These are phyloP conservation scores for Paramormyrops hopkinsi DNA, from an alignment of 2,797 vertebrate genomes.

Conservation along the genomic window DNA sequence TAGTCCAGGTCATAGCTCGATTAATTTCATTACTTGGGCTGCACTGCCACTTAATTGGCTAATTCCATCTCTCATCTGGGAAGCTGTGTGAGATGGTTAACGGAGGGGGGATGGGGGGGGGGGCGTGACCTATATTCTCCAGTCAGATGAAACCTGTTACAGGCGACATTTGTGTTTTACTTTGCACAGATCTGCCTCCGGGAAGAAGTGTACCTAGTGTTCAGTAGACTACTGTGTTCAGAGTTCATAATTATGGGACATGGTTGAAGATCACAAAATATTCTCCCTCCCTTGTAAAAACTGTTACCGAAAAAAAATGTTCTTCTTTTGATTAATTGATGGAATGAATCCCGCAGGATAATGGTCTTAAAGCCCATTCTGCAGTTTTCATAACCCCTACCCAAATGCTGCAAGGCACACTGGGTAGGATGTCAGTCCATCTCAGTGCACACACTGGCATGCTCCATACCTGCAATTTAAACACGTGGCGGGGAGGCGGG, in stretches of 20 bases:
- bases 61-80: not conserved
- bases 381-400: not conserved
- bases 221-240: not conserved
- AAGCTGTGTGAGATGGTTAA: not conserved
- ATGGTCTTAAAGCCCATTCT: not conserved
- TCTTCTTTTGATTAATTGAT: not conserved
- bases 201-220: not conserved
- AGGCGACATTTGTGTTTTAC: not conserved
- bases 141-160: not conserved
- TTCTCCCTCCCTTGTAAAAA: not conserved
- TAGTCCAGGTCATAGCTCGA: not conserved
- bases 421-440: not conserved
- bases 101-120: not conserved
- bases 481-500: not conserved
- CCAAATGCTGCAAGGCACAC: not conserved
- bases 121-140: not conserved
- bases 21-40: not conserved
- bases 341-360: not conserved
- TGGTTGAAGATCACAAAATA: not conserved
- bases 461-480: not conserved
- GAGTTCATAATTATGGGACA: not conserved
- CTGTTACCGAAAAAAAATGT: not conserved
- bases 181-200: not conserved
- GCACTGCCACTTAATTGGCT: not conserved
- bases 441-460: not conserved